Base-by-base conservation (phyloP, 2,888 invertebrate genomes). In the Sphecodes monilicornis region DNA sequence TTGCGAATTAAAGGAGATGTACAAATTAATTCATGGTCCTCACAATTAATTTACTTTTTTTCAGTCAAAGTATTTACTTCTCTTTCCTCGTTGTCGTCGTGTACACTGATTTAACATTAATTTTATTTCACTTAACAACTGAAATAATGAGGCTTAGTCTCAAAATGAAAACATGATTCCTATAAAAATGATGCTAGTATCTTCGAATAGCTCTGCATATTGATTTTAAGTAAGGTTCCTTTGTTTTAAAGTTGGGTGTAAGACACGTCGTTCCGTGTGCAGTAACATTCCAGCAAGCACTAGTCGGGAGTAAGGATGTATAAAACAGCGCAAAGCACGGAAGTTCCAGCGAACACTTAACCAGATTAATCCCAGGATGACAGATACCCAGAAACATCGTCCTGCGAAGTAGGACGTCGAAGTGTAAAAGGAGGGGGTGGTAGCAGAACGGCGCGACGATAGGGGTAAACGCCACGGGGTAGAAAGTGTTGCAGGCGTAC, bases 391-490 rank as follows among this genome's bases (percentile, higher is more conserved):
- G 64, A 39, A 54, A 22, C 16, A 39, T 57, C 78, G 75, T 75
- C 86, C 43, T 50, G 32, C 71, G 57, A 41, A 36, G 69, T 39
- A 54, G 70, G 68, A 81, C 39, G 80, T 80, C 43, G 74, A 80
- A 80, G 73, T 69, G 77, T 72, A 60, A 77, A 80, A 68, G 76
- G 29, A 54, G 73, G 16, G 68, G 18, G 69, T 18, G 73, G 57
- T 1, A 36, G 57, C 1, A 29, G 57, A 26, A 84, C 64, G 74
- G 32, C 60, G 76, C 88, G 88, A 89, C 84, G 84, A 88, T 88
- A 88, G 90, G 89, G 88, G 88, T 90, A 91, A 92, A 92, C 86
- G 90, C 87, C 84, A 82, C 74, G 84, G 86, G 88, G 86, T 91
- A 88, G 90, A 88, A 89, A 86, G 89, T 86, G 90, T 88, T 90